These are phyloP conservation scores for Palythoa caribaeorum DNA, from an alignment of 92 coral and sea anemone genomes.

Conservation along the genomic window DNA sequence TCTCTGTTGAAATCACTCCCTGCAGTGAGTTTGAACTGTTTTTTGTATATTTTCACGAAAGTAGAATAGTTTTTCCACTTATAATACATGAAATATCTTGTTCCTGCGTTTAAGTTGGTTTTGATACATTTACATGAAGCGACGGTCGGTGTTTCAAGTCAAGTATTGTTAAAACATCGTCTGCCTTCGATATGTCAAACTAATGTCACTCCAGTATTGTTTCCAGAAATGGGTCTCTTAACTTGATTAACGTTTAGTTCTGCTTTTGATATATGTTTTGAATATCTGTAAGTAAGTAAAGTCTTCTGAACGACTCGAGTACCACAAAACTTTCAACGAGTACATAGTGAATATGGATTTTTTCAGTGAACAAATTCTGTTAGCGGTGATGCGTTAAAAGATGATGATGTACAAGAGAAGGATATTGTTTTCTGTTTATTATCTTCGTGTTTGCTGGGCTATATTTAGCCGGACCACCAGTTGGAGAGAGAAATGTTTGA, in stretches of 20 bases:
- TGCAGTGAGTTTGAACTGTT: constrained; percentile 37
- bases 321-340: neutral
- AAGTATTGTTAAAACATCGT: constrained; percentile 36
- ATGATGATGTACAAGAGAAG: constrained; percentile 48
- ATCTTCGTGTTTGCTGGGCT: constrained; percentile 68
- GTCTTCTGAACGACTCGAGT: neutral
- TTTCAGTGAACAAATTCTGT: constrained; percentile 26
- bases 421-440: constrained; percentile 68
- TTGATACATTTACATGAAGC: neutral
- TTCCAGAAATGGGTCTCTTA: constrained; percentile 13
- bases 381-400: constrained; percentile 14
- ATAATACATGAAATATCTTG: neutral
- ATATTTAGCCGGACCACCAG: constrained; percentile 68
- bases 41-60: constrained; percentile 46
- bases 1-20: constrained; percentile 40
- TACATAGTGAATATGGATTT: neutral
- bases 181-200: constrained; percentile 29
- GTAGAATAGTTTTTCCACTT: neutral
- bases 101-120: neutral
- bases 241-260: neutral
- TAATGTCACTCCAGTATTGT: constrained; percentile 31
- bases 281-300: neutral
- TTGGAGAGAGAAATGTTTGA: constrained; percentile 38
- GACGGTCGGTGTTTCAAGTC: constrained; percentile 2
- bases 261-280: neutral